A percentile compares a stretch with the other conserved stretches of the same genome.
Evolutionary conservation across 2,888 invertebrate genomes (phyloP).

Genomic region (Dicyrtoma fusca): DNA sequence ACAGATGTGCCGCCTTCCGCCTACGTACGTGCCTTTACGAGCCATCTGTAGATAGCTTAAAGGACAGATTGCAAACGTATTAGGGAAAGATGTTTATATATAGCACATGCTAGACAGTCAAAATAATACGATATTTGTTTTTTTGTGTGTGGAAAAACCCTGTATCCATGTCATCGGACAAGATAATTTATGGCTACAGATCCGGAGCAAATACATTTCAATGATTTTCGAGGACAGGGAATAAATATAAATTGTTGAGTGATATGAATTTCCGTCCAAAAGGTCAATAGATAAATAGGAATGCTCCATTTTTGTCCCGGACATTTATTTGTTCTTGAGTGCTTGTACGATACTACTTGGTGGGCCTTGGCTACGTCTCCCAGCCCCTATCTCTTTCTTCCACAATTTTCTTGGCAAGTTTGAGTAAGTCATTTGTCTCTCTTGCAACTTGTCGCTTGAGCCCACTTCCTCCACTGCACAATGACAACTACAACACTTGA

Average conservation of each 20-base stretch:
- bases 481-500: too few species aligned
- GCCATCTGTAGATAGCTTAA: too few species aligned
- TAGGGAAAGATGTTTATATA: too few species aligned
- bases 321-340: constrained; percentile 26
- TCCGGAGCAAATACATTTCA: background rate
- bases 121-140: too few species aligned
- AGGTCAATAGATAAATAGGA: constrained; percentile 6
- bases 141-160: too few species aligned
- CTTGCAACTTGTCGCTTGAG: constrained; percentile 16
- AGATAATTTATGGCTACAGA: too few species aligned
- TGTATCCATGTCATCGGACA: background rate
- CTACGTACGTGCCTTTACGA: too few species aligned
- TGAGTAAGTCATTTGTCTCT: constrained; percentile 13
- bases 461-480: background rate
- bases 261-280: constrained; percentile 7
- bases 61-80: too few species aligned
- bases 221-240: constrained; percentile 17
- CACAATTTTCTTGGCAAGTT: background rate
- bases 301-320: constrained; percentile 13
- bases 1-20: too few species aligned
- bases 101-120: too few species aligned
- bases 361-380: background rate
- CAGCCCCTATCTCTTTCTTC: background rate
- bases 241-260: constrained; percentile 19
- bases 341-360: background rate